A percentile compares a stretch with the other conserved stretches of the same genome.
These are phyloP conservation scores for Petromus typicus DNA, from an alignment of 2,113 vertebrate species.

Conservation along the genomic window DNA sequence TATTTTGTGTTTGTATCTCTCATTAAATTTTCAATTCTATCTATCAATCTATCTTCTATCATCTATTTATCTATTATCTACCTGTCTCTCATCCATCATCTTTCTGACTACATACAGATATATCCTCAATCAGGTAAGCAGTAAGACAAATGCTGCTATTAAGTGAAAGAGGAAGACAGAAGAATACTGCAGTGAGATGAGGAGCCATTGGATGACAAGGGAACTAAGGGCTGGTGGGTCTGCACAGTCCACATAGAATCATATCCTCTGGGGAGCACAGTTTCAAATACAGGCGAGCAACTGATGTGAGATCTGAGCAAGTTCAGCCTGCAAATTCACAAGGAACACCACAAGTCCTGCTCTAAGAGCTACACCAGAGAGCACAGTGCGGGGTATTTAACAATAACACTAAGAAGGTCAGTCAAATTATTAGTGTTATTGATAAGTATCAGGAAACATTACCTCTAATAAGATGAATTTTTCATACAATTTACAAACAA, in stretches of 20 bases:
- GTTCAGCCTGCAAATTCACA: background rate
- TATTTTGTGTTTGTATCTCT: background rate
- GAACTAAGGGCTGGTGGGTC: fast-evolving
- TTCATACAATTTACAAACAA: background rate
- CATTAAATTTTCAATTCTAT: background rate
- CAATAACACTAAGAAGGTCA: too few relatives aligned
- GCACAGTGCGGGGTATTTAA: background rate
- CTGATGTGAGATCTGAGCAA: background rate
- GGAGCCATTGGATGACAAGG: background rate
- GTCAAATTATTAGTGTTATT: background rate
- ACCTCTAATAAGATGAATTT: background rate
- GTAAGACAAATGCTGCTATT: background rate
- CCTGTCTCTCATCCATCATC: too few relatives aligned
- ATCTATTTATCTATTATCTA: background rate
- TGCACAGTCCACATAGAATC: background rate
- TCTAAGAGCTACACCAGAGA: too few relatives aligned
- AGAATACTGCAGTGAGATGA: background rate
- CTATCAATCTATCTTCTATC: background rate
- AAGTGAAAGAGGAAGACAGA: background rate
- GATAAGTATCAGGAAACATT: background rate
- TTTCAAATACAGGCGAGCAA: background rate
- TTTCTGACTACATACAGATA: too few relatives aligned
- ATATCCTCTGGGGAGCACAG: background rate
- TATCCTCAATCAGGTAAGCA: background rate
- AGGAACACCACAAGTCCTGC: background rate